Base-by-base conservation (phyloP, 2,888 invertebrate genomes). In the Alloscopus bannaensis region DNA sequence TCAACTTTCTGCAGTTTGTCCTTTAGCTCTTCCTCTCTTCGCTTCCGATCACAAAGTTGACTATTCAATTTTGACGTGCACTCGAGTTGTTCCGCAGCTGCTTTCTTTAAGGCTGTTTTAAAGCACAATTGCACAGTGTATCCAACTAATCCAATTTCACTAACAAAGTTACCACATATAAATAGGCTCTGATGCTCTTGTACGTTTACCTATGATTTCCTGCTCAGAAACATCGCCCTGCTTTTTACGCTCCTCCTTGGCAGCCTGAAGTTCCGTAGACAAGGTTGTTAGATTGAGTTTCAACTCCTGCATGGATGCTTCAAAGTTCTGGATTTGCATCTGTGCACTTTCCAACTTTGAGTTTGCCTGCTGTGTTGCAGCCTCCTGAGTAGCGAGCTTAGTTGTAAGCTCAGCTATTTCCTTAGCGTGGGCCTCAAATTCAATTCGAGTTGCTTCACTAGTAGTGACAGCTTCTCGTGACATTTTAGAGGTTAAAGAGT, bases 1-100 rank as follows among this genome's bases (percentile, higher is more conserved):
- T 89, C 89, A 20, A 89, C 85, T 80, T 89, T 88, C 83, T 88
- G 89, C 0, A 89, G 84, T 87, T 89, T 89, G 69, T 85, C 87
- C 81, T 90, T 89, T 20, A 88, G 86, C 28, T 88, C 86, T 82
- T 89, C 88, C 4, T 89, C 86, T 86, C 89, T 89, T 83, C 89
- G 82, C 83, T 78, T 85, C 86, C 29, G 84, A 69, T 20, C 86
- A 85, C 80, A 87, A 40, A 47, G 82, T 77, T 59, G 90, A 83
- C 64, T 89, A 89, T 85, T 90, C 89, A 71, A 20, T 16, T 64
- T 59, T 0, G 47, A 22, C 0, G 47, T 18, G 2, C 31, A 8
- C 29, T 78, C 71, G 3, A 45, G 29, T 6, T 66, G 65, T 1
- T 66, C 66, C 28, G 26, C 24, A 4, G 31, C 31, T n/a, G 65